Evolutionary conservation across 2,888 invertebrate species (phyloP).

Genomic region (Eupelmus urozonus): DNA sequence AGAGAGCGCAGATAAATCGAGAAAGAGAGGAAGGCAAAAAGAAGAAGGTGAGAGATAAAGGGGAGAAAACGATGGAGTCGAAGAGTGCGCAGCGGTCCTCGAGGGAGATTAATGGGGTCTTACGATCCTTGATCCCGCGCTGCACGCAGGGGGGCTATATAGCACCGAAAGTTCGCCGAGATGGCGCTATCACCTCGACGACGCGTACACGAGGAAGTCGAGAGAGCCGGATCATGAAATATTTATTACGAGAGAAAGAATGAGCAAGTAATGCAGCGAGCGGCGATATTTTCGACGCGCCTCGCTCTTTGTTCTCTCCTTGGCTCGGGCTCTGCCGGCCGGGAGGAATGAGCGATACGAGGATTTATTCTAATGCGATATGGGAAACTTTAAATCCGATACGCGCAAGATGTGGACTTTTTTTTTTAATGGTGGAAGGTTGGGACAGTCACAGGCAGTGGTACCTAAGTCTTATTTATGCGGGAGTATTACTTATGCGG

Average conservation of each 20-base stretch:
- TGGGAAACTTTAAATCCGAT: constrained; percentile 10
- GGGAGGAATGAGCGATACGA: neutral
- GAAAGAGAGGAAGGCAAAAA: constrained; percentile 6
- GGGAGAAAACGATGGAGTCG: constrained; percentile 12
- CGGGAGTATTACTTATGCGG: too few species aligned
- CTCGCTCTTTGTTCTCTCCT: constrained; percentile 15
- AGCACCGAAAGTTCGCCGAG: constrained; percentile 33
- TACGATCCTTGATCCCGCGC: constrained; percentile 27
- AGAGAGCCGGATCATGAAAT: constrained; percentile 37
- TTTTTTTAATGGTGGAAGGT: neutral
- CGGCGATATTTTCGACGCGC: constrained; percentile 1
- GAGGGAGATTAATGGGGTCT: constrained; percentile 51
- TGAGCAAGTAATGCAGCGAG: neutral
- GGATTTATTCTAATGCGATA: neutral
- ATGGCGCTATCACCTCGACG: constrained; percentile 31
- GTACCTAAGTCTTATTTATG: too few species aligned
- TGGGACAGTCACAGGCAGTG: too few species aligned
- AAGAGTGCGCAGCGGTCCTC: constrained; percentile 29
- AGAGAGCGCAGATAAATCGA: constrained; percentile 21
- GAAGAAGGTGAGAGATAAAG: neutral
- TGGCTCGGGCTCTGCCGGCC: neutral
- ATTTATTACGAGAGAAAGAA: constrained; percentile 34
- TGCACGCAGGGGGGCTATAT: neutral
- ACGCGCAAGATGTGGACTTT: neutral
- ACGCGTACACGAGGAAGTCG: neutral